Base-by-base conservation (phyloP, 1,140 invertebrate genomes). In the Lepidurus arcticus region DNA sequence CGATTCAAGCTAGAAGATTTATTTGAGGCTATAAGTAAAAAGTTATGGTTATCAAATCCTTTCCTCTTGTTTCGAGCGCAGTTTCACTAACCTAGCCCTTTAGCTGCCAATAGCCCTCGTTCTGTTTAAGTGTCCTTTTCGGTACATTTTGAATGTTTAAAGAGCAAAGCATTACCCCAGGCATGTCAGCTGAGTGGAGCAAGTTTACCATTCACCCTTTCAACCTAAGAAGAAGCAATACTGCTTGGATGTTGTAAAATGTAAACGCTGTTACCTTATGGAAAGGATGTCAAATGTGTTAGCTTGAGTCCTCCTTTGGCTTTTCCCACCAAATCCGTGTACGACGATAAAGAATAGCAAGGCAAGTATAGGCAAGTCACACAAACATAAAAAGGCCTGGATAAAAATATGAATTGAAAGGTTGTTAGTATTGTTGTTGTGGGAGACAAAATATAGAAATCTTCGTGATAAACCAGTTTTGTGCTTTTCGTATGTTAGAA, bases 1-100 rank as follows among this genome's bases (percentile, higher is more conserved):
- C 24, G 81, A 81, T 78, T 81, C 79, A 76, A 42, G 80, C 73
- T 80, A 44, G 42, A 73, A 42, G 21, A 76, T 21, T 9, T 45
- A 13, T 13, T 8, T 21, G 21, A 21, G 2, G 21, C 74, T 42
- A 43, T 7, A 7, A 24, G 11, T 44, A 13, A 44, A 44, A 34
- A 44, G 78, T 79, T 73, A 79, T 73, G 44, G 26, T 45, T 7
- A 24, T 44, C n/a, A 65, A 44, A 26, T 26, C 7, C 76, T 44
- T 44, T 80, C 10, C 11, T 21, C 77, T 21, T 73, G 26, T 74
- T 34, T 73, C 74, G 73, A 44, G 43, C 53, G 13, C 53, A 13
- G 26, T 73, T 79, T 74, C 21, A 9, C 21, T 74, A 42, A 74
- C 47, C 53, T 26, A 26, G 7, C 34, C 42, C 42, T 42, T 10